These are phyloP conservation scores for Ommatoiulus sabulosus DNA, from an alignment of 2,888 invertebrate species.

Conservation along the genomic window DNA sequence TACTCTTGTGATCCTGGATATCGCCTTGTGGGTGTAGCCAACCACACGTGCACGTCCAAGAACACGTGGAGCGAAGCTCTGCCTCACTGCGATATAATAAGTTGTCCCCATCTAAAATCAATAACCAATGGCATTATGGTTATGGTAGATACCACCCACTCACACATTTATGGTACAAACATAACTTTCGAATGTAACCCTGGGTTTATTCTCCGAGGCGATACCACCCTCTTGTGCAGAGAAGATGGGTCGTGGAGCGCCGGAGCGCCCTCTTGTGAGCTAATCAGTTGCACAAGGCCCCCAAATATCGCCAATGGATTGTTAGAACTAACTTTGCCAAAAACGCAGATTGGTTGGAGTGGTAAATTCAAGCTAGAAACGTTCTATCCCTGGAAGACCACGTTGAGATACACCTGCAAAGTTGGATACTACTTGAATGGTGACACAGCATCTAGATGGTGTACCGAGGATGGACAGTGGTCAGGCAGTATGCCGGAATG, in stretches of 20 bases:
- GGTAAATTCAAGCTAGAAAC: slow-evolving; percentile 17
- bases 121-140: slow-evolving; percentile 54
- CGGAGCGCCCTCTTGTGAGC: slow-evolving; percentile 60
- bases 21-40: slow-evolving; percentile 62
- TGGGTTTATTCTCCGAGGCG: slow-evolving; percentile 61
- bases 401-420: slow-evolving; percentile 62
- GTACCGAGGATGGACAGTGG: slow-evolving; percentile 62
- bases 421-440: slow-evolving; percentile 65
- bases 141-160: slow-evolving; percentile 57
- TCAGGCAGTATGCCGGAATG: slow-evolving; percentile 64
- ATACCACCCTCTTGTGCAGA: slow-evolving; percentile 60
- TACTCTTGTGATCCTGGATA: slow-evolving; percentile 63
- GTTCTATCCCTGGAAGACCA: slow-evolving; percentile 53
- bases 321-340: slow-evolving; percentile 60
- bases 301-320: slow-evolving; percentile 57
- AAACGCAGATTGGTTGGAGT: not conserved
- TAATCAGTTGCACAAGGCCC: slow-evolving; percentile 63
- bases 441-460: slow-evolving; percentile 61
- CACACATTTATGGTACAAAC: slow-evolving; percentile 60
- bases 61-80: slow-evolving; percentile 60
- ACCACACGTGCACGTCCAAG: slow-evolving; percentile 60
- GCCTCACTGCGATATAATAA: slow-evolving; percentile 63
- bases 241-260: slow-evolving; percentile 61
- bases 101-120: slow-evolving; percentile 60
- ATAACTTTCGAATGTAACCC: slow-evolving; percentile 59